Conservation (phyloP, 1,140 invertebrate genomes). For the Zaprionus lachaisei region DNA sequence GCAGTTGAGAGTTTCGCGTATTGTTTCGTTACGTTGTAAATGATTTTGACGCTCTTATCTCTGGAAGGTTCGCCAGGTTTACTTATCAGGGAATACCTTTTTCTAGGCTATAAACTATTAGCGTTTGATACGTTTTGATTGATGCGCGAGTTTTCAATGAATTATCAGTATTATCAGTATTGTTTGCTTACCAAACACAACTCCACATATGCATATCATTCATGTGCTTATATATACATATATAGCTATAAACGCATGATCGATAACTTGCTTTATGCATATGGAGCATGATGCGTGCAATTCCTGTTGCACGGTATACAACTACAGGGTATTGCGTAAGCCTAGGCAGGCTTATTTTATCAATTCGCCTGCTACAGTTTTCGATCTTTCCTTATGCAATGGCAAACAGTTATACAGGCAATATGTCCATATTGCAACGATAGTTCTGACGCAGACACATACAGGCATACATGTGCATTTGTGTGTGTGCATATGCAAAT, state of each 20-base stretch:
- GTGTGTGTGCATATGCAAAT: neutral
- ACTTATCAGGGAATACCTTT: constrained; percentile 51
- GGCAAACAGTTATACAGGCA: neutral
- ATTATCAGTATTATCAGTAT: neutral
- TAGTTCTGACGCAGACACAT: neutral
- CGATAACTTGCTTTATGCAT: neutral
- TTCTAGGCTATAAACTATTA: constrained; percentile 30
- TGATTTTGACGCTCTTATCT: constrained; percentile 15
- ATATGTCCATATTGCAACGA: constrained; percentile 1
- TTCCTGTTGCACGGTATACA: neutral
- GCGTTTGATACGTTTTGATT: constrained; percentile 35
- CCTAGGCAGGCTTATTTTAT: neutral
- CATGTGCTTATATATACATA: neutral
- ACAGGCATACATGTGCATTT: too few relatives aligned
- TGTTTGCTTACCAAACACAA: neutral
- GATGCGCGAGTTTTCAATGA: constrained; percentile 3
- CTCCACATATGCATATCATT: neutral
- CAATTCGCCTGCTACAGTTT: neutral
- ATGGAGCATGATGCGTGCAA: neutral
- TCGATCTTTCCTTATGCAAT: neutral
- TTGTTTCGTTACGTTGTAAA: constrained; percentile 16
- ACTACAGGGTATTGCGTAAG: neutral
- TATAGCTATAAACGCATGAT: neutral
- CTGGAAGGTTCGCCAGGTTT: constrained; percentile 7
- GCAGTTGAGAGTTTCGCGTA: constrained; percentile 3